These are phyloP conservation scores for human (Homo sapiens) DNA, from an alignment of 2,113 vertebrate genomes.

Conservation along the genomic window DNA sequence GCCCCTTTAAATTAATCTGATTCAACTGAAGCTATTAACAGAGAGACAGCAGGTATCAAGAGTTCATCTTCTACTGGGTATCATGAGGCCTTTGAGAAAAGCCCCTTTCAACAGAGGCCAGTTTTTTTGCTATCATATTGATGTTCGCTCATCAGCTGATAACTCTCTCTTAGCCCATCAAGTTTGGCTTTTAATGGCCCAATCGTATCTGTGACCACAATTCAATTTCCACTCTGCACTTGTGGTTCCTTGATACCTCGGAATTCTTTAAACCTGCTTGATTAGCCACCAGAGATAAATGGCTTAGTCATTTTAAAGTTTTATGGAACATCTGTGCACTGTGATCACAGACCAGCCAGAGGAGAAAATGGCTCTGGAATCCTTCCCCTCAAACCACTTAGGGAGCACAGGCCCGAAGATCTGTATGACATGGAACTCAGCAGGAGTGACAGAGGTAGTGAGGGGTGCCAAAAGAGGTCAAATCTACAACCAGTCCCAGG, in stretches of 20 bases:
- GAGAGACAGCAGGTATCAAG: conserved; percentile 42
- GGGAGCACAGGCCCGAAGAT: conserved; percentile 2
- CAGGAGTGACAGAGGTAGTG: not conserved
- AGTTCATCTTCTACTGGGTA: conserved; percentile 55
- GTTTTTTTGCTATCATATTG: conserved; percentile 58
- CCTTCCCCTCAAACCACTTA: conserved; percentile 25
- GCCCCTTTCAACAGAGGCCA: conserved; percentile 56
- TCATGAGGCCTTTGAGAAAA: conserved; percentile 62
- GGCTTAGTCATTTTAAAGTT: conserved; percentile 69
- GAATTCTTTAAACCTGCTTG: conserved; percentile 76
- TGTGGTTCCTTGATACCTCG: conserved; percentile 29
- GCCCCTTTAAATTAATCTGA: conserved; percentile 66
- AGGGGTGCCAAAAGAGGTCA: not conserved
- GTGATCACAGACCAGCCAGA: conserved; percentile 52
- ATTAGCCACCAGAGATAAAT: conserved; percentile 76
- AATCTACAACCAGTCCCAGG: not conserved
- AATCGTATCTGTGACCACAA: conserved; percentile 51
- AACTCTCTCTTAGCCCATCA: conserved; percentile 69
- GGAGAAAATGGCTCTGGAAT: conserved; percentile 54
- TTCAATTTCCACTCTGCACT: conserved; percentile 67
- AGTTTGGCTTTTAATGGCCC: conserved; percentile 65
- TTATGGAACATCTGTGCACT: conserved; percentile 74
- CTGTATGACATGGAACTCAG: not conserved
- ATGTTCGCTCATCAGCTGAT: conserved; percentile 58
- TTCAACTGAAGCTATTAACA: conserved; percentile 62